These are phyloP conservation scores for Archaeoteleia sp. DNA, from an alignment of 2,888 invertebrate genomes.

Conservation along the genomic window DNA sequence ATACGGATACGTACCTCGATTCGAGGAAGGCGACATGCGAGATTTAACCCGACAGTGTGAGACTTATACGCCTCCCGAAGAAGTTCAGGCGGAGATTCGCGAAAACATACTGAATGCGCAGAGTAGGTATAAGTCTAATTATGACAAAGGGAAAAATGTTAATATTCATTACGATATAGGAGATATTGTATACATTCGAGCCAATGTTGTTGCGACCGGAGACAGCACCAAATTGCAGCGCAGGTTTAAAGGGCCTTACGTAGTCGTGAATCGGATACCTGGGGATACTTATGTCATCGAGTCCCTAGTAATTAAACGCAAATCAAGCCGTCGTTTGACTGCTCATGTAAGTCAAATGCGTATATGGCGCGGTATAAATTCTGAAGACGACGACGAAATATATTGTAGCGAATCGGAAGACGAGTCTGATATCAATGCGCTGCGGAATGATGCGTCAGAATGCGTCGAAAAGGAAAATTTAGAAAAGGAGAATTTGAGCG, in stretches of 20 bases:
- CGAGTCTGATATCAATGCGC: too few relatives aligned
- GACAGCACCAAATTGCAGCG: conserved; percentile 20
- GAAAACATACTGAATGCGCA: conserved; percentile 6
- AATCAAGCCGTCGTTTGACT: background rate
- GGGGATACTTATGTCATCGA: conserved; percentile 9
- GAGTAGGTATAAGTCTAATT: conserved; percentile 1
- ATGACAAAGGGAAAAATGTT: background rate
- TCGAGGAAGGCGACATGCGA: conserved; percentile 13
- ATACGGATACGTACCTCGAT: conserved; percentile 33
- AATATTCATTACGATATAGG: conserved; percentile 7
- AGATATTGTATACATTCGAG: conserved; percentile 8
- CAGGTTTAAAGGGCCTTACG: conserved; percentile 10
- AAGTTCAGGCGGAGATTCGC: conserved; percentile 5
- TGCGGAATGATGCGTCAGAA: too few relatives aligned
- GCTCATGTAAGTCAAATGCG: conserved; percentile 9
- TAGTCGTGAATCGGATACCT: background rate
- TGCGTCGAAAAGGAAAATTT: too few relatives aligned
- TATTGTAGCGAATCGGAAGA: background rate
- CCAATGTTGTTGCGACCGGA: conserved; percentile 6
- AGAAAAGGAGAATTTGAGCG: too few relatives aligned
- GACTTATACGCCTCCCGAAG: background rate
- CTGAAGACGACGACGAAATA: background rate
- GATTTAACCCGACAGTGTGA: conserved; percentile 4
- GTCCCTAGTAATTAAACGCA: background rate
- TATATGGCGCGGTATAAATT: too few relatives aligned